phyloP scores from a whole-genome alignment of 2,113 vertebrate genomes.

The Aspidoscelis tigris region DNA sequence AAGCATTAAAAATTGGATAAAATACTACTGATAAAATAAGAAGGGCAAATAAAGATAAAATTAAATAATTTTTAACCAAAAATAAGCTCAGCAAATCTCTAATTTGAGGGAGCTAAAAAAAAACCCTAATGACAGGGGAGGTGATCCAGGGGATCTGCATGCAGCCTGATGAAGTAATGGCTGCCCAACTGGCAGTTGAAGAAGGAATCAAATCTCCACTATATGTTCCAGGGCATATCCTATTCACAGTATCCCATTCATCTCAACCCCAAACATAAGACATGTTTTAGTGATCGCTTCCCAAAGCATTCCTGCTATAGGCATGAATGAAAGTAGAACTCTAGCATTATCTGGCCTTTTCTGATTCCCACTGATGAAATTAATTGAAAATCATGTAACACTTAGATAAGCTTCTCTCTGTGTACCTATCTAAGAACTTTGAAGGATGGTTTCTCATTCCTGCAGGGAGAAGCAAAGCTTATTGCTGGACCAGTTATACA shows the following conservation, averaged over 20 bases:
- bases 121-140: no score
- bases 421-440: background rate
- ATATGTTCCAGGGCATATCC: no score
- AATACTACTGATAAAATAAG: no score
- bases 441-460: background rate
- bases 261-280: background rate
- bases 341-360: background rate
- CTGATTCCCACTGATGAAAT: constrained; percentile 8
- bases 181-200: no score
- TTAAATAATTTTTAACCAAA: no score
- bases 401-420: background rate
- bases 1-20: no score
- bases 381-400: background rate
- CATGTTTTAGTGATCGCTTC: background rate
- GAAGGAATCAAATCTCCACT: no score
- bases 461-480: constrained; percentile 4
- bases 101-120: no score
- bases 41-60: no score
- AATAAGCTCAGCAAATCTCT: no score
- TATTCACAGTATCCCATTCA: background rate
- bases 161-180: no score
- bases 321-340: constrained; percentile 5
- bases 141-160: no score
- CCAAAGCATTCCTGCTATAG: background rate
- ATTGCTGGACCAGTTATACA: background rate